phyloP scores from a whole-genome alignment of 2,888 invertebrate species.

The Ochropacha duplaris region DNA sequence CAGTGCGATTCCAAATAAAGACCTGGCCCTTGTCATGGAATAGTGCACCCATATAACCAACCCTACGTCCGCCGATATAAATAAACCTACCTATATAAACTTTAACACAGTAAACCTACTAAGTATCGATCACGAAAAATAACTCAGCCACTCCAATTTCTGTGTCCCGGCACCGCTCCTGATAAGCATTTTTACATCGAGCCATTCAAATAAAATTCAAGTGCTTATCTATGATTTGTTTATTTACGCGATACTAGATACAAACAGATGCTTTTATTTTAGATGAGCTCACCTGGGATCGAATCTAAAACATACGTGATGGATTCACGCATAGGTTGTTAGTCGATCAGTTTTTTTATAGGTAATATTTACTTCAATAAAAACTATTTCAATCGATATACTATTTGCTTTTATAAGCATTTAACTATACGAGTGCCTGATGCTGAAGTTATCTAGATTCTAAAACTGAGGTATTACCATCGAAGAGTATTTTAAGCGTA shows the following conservation, averaged over 20 bases:
- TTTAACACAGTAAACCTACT: background rate
- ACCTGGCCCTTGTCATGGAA: background rate
- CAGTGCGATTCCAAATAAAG: background rate
- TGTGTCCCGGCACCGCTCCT: background rate
- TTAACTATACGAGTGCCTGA: too few relatives aligned
- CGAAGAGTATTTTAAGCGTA: too few relatives aligned
- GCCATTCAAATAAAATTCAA: background rate
- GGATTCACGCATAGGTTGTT: background rate
- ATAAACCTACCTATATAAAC: background rate
- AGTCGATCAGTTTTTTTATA: background rate
- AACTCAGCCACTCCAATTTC: background rate
- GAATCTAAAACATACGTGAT: background rate
- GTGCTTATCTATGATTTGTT: slow-evolving; percentile 1
- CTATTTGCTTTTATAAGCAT: background rate
- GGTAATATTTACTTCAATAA: background rate
- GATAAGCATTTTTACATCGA: background rate
- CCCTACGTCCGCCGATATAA: background rate
- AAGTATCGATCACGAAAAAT: background rate
- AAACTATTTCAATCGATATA: background rate
- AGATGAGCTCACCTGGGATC: background rate
- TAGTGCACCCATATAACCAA: background rate
- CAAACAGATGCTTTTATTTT: background rate
- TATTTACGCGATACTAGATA: background rate
- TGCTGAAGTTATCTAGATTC: too few relatives aligned
- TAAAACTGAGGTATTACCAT: too few relatives aligned